These are phyloP conservation scores for Microctonus brassicae DNA, from an alignment of 2,888 invertebrate species.

Conservation along the genomic window DNA sequence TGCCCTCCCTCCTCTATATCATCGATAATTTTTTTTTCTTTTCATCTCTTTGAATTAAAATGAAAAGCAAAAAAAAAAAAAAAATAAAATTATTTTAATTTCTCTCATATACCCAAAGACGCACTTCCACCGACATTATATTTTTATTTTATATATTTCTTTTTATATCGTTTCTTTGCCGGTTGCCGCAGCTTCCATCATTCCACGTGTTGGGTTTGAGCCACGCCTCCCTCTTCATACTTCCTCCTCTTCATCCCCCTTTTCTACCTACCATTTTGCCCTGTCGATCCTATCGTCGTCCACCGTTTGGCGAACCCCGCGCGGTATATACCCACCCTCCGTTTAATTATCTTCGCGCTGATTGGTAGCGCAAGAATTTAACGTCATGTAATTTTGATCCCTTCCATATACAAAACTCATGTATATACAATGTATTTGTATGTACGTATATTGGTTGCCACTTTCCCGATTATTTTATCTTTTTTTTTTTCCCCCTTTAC, in stretches of 20 bases:
- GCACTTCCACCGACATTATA: neutral
- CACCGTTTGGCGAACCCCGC: slow-evolving; percentile 37
- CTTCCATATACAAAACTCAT: slow-evolving; percentile 38
- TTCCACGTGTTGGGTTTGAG: slow-evolving; percentile 54
- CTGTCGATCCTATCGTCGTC: slow-evolving; percentile 60
- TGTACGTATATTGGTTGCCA: slow-evolving; percentile 4
- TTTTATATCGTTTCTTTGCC: slow-evolving; percentile 37
- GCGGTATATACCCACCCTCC: slow-evolving; percentile 57
- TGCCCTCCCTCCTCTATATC: no score
- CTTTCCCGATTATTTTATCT: slow-evolving; percentile 21
- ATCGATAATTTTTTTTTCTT: neutral
- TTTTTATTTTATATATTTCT: slow-evolving; percentile 30
- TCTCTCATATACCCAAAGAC: neutral
- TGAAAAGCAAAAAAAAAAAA: neutral
- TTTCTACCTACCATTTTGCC: slow-evolving; percentile 54
- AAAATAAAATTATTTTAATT: neutral
- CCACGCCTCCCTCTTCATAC: slow-evolving; percentile 64
- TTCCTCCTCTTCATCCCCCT: slow-evolving; percentile 62
- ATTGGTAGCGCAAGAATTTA: slow-evolving; percentile 68
- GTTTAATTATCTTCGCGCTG: slow-evolving; percentile 68
- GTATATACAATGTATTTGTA: neutral
- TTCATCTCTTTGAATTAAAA: neutral
- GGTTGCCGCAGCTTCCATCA: slow-evolving; percentile 60
- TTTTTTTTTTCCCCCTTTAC: neutral
- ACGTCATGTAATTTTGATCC: slow-evolving; percentile 67